Evolutionary conservation across 2,888 invertebrate species (phyloP), one percentile per base, ranked within the genome.

Genomic region (Tromatobia lineatoria): DNA sequence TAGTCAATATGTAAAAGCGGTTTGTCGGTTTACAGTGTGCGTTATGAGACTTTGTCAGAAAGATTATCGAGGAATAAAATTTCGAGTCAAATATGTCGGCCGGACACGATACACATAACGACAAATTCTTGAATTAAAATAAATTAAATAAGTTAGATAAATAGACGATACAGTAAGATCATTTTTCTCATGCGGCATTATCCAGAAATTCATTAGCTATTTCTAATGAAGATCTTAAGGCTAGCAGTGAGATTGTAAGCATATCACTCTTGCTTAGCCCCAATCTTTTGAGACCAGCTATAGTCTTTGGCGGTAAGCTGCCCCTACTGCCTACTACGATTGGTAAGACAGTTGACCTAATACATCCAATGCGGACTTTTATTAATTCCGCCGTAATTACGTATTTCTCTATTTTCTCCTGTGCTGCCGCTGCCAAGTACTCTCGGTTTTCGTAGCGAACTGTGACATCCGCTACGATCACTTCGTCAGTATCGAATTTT

Each of bases 261-360:
- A 8, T 81, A 82, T 29, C 87, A 83, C 2, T 69, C 88, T n/a
- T 45, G 29, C n/a, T 57, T 0, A 91, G 86, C 4, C 89, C 88
- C 0, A 91, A 82, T 50, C 80, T 79, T 2, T 57, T 54, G 0
- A 91, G 85, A 25, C 84, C 79, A 0, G 23, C 6, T 18, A 88
- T 45, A 34, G 91, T 93, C 70, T 85, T 75, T 83, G 76, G 88
- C 54, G 91, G 91, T 82, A 92, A 82, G 15, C 90, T 90, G 15
- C 91, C 91, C 82, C 91, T 85, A 59, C 91, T 91, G 8, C 92
- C 91, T 23, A 92, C 88, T 67, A 92, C 90, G 6, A 91, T 86
- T 0, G 91, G 92, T 70, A 91, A 85, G 67, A 91, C 91, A 59
- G 86, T 76, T 0, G 86, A 87, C 54, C 47, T 57, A 8, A 61